Percentiles rank a stretch among this genome's conserved stretches.
phyloP scores from a whole-genome alignment of 2,113 vertebrate genomes.

The Cisticola juncidis region DNA sequence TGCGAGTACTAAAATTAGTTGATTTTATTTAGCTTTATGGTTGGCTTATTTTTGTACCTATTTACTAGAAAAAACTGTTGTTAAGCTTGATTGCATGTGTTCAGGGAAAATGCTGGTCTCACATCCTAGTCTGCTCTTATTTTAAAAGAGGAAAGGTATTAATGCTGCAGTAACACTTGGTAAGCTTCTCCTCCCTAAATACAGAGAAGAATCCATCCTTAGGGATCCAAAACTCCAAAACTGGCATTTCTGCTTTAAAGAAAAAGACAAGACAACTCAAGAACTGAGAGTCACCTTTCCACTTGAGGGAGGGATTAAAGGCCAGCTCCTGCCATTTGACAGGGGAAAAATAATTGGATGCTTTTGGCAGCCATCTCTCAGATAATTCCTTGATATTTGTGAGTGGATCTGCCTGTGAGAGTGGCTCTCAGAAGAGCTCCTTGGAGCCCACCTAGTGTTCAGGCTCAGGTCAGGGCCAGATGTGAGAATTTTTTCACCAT shows the following conservation, averaged over 20 bases:
- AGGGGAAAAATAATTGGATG: background rate
- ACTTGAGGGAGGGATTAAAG: background rate
- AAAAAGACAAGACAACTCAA: background rate
- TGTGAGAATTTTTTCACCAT: background rate
- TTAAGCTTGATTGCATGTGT: background rate
- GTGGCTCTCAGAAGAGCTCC: background rate
- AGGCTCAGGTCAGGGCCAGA: background rate
- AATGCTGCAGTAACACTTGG: background rate
- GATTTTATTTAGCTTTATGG: conserved; percentile 8
- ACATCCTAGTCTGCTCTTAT: background rate
- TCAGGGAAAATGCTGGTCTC: background rate
- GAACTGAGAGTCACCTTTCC: background rate
- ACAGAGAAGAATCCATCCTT: background rate
- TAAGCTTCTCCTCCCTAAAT: background rate
- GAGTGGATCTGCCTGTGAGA: background rate
- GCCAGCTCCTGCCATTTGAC: conserved; percentile 8
- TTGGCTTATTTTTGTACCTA: conserved; percentile 15
- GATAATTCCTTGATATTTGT: conserved; percentile 18
- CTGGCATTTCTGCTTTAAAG: background rate
- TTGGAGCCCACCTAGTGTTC: background rate
- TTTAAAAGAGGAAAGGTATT: background rate
- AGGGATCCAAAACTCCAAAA: background rate
- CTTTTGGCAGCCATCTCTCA: background rate
- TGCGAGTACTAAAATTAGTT: conserved; percentile 30
- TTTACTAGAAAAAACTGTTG: conserved; percentile 21